Conservation (phyloP, 2,888 invertebrate species). For the Mesorhabditis sp. region DNA sequence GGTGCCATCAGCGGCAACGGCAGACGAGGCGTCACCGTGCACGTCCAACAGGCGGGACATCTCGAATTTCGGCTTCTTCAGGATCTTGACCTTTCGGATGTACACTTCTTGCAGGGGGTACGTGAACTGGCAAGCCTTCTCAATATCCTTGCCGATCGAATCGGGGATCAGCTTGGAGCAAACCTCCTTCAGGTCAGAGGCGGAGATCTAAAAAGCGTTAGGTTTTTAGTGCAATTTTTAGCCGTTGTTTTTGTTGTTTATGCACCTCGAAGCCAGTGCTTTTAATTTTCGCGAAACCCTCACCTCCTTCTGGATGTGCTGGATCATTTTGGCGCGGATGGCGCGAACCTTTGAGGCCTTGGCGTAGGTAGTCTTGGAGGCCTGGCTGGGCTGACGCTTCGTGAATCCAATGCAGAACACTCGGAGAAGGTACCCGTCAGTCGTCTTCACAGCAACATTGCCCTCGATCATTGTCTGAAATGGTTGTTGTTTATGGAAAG, state of each 20-base stretch:
- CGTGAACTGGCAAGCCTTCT: constrained; percentile 91
- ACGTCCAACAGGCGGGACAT: constrained; percentile 87
- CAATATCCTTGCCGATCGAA: constrained; percentile 97
- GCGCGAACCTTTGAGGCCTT: constrained; percentile 91
- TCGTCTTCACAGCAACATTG: constrained; percentile 93
- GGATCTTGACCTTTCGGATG: constrained; percentile 96
- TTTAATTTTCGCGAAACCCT: not conserved
- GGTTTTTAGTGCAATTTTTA: not conserved
- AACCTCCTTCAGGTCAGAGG: constrained; percentile 87
- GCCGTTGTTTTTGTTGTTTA: too few species aligned
- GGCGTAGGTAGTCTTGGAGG: constrained; percentile 95
- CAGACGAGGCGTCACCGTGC: constrained; percentile 64
- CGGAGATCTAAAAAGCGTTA: constrained; percentile 37
- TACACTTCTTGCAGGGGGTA: constrained; percentile 97
- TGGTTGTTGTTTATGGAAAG: too few species aligned
- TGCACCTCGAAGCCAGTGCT: too few species aligned
- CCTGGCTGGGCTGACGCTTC: constrained; percentile 82
- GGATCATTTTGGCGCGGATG: constrained; percentile 96
- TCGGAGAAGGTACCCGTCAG: constrained; percentile 89
- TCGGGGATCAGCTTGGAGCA: constrained; percentile 78
- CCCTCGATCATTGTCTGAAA: constrained; percentile 89
- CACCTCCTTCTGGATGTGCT: constrained; percentile 88
- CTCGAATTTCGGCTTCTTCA: constrained; percentile 97
- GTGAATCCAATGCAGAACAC: constrained; percentile 99
- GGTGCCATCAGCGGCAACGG: constrained; percentile 63